Evolutionary conservation across 2,888 invertebrate genomes (phyloP).

Genomic region (Mimumesa dahlbomi): DNA sequence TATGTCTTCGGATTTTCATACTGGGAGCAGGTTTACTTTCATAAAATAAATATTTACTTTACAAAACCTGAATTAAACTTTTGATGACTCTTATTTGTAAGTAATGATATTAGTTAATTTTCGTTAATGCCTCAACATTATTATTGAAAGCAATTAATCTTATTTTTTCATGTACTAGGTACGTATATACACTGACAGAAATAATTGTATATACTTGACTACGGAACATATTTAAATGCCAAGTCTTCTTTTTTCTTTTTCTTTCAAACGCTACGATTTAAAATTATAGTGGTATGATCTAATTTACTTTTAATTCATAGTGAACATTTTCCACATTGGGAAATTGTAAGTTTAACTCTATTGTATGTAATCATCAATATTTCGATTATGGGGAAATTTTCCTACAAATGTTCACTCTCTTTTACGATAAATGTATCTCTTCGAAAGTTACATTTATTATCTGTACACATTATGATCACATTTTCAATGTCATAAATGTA

Average conservation of each 20-base stretch:
- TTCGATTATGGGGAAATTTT: not conserved
- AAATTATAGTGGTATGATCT: not conserved
- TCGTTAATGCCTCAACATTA: slow-evolving; percentile 24
- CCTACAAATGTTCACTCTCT: not conserved
- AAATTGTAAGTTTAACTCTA: not conserved
- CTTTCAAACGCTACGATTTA: no score
- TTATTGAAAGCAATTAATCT: slow-evolving; percentile 11
- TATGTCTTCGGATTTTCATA: slow-evolving; percentile 19
- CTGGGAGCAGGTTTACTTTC: slow-evolving; percentile 24
- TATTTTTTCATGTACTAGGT: slow-evolving; percentile 32
- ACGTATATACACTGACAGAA: no score
- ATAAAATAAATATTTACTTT: slow-evolving; percentile 16
- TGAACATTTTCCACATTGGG: no score
- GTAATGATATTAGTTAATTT: slow-evolving; percentile 34
- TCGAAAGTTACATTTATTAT: slow-evolving; percentile 24
- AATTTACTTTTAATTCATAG: no score
- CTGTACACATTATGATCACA: slow-evolving; percentile 11
- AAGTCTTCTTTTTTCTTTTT: no score
- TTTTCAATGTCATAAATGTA: slow-evolving; percentile 13
- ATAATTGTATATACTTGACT: no score
- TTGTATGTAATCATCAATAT: not conserved
- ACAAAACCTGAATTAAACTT: not conserved
- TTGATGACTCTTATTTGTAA: slow-evolving; percentile 21
- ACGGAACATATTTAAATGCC: no score
- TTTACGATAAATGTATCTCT: slow-evolving; percentile 17